A percentile compares a stretch with the other conserved stretches of the same genome.
Evolutionary conservation across 2,888 invertebrate genomes (phyloP).

Genomic region (Spodoptera littoralis): DNA sequence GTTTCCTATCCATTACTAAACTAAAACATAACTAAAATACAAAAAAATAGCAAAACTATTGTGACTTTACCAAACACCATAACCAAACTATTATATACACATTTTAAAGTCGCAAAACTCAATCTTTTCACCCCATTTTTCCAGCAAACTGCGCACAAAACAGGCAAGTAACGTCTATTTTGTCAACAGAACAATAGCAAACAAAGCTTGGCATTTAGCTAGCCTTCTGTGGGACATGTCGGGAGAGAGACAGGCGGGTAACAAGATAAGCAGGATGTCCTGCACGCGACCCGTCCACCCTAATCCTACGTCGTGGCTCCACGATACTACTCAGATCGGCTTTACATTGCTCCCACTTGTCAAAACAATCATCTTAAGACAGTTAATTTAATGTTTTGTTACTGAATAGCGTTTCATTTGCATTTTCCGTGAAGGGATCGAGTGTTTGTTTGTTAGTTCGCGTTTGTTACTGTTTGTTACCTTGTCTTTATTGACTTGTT

Average conservation of each 20-base stretch:
- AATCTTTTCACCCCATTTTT: slow-evolving; percentile 8
- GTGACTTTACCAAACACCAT: no score
- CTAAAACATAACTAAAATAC: no score
- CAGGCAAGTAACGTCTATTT: slow-evolving; percentile 39
- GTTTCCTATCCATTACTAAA: no score
- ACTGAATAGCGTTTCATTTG: slow-evolving; percentile 29
- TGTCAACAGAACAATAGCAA: slow-evolving; percentile 53
- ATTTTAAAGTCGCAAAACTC: slow-evolving; percentile 17
- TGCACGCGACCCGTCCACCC: slow-evolving; percentile 61
- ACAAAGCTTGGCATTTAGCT: slow-evolving; percentile 71
- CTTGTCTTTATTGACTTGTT: not conserved
- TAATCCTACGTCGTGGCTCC: slow-evolving; percentile 64
- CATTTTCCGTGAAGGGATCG: slow-evolving; percentile 8
- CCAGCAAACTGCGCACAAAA: slow-evolving; percentile 15
- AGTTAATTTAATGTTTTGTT: slow-evolving; percentile 27
- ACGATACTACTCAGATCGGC: slow-evolving; percentile 52
- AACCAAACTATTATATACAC: no score
- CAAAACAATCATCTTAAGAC: slow-evolving; percentile 59
- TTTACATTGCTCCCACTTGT: slow-evolving; percentile 62
- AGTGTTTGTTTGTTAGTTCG: slow-evolving; percentile 4
- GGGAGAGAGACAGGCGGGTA: slow-evolving; percentile 75
- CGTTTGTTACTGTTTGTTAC: not conserved
- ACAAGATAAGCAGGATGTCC: slow-evolving; percentile 78
- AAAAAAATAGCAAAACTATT: no score
- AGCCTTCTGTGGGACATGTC: slow-evolving; percentile 66